A percentile compares a stretch with the other conserved stretches of the same genome.
These are phyloP conservation scores for Irena cyanogastra DNA, from an alignment of 2,113 vertebrate genomes.

Conservation along the genomic window DNA sequence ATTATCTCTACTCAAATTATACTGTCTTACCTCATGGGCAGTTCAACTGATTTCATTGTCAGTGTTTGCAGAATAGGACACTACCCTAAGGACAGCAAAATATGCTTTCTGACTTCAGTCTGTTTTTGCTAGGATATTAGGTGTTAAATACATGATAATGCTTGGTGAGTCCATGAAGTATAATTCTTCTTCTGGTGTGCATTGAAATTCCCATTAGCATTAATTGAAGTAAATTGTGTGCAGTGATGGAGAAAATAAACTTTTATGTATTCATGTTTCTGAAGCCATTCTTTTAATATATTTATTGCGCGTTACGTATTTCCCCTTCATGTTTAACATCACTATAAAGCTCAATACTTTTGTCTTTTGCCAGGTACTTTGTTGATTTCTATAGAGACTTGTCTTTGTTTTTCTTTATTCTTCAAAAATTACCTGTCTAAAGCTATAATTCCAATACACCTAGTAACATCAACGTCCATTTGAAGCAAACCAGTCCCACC, in stretches of 20 bases:
- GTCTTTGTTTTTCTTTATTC: neutral
- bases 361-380: neutral
- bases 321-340: constrained; percentile 11
- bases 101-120: neutral
- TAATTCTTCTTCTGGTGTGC: neutral
- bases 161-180: neutral
- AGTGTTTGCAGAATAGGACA: neutral
- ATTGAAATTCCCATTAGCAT: neutral
- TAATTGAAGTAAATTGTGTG: constrained; percentile 44
- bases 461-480: neutral
- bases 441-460: neutral
- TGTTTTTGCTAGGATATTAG: neutral
- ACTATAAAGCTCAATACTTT: neutral
- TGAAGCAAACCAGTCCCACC: neutral
- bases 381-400: neutral
- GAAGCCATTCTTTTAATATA: neutral
- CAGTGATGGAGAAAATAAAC: neutral
- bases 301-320: neutral
- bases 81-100: neutral
- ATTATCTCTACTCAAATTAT: neutral
- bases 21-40: neutral
- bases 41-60: neutral
- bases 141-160: neutral
- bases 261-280: neutral
- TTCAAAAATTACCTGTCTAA: constrained; percentile 27